Evolutionary conservation across 1,140 invertebrate species (phyloP), one percentile per base, ranked within the genome.

Genomic region (Achroia grisella): DNA sequence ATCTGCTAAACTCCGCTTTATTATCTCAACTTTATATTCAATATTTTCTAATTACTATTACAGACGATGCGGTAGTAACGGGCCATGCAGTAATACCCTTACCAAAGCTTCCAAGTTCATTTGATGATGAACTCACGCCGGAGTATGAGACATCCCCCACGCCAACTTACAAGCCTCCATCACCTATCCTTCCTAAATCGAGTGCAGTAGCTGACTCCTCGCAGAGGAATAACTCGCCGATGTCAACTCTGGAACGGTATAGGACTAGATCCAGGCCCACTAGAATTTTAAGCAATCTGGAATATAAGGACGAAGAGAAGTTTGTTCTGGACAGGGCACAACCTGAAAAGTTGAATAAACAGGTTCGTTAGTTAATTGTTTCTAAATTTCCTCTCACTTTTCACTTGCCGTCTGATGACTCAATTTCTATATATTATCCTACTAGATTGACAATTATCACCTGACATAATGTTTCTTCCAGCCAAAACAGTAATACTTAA

Each of bases 1-100:
- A n/a, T n/a, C n/a, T n/a, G n/a, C n/a, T n/a, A n/a, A n/a, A n/a
- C n/a, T n/a, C n/a, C n/a, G n/a, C n/a, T n/a, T n/a, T n/a, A n/a
- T n/a, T n/a, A n/a, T n/a, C n/a, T n/a, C n/a, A n/a, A n/a, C n/a
- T n/a, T n/a, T n/a, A n/a, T n/a, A n/a, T n/a, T n/a, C n/a, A n/a
- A n/a, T n/a, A n/a, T n/a, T n/a, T 17, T 27, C 4, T 28, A 9
- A n/a, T 44, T 34, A n/a, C 30, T 17, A 28, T 63, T 64, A 5
- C 72, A 87, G 86, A 87, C 53, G 86, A 87, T 28, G 84, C 82
- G n/a, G 71, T 87, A 17, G 71, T 87, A 2, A 87, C 86, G 1
- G 86, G 84, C 2, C 74, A 83, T 37, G 62, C 82, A 32, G 84
- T 87, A 13, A 87, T 87, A 10, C 86, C 86, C n/a, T 56, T 87